These are phyloP conservation scores for Galendromus occidentalis DNA, from an alignment of 1,140 invertebrate species.

Conservation along the genomic window DNA sequence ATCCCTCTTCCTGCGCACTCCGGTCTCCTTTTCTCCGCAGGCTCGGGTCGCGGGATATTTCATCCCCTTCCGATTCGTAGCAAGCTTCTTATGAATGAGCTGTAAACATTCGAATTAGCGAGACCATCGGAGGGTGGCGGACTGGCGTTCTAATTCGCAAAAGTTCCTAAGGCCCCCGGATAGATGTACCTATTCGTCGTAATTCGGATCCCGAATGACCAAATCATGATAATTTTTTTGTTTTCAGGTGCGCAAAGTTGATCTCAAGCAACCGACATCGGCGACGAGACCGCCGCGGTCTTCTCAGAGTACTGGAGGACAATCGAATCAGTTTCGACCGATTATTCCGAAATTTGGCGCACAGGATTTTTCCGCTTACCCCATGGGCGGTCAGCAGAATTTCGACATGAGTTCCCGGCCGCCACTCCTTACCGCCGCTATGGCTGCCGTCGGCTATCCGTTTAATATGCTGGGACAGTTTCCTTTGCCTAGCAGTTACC, in stretches of 20 bases:
- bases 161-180: no score
- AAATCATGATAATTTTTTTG: background rate
- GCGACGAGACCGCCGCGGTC: background rate
- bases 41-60: no score
- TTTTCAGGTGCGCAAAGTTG: slow-evolving; percentile 17
- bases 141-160: no score
- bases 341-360: slow-evolving; percentile 19
- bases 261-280: slow-evolving; percentile 14
- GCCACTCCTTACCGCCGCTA: slow-evolving; percentile 17
- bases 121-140: no score
- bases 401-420: slow-evolving; percentile 14
- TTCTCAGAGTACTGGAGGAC: background rate
- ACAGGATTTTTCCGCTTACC: slow-evolving; percentile 3
- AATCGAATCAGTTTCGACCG: slow-evolving; percentile 18
- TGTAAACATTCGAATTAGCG: no score
- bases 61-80: no score
- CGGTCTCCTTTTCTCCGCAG: background rate
- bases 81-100: no score
- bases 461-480: slow-evolving; percentile 18
- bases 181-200: no score
- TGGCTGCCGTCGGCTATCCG: slow-evolving; percentile 16
- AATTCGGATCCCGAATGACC: background rate
- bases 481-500: background rate
- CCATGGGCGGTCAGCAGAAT: background rate
- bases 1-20: no score